These are phyloP conservation scores for Tricholauxania praeusta DNA, from an alignment of 2,888 invertebrate species.

Conservation along the genomic window DNA sequence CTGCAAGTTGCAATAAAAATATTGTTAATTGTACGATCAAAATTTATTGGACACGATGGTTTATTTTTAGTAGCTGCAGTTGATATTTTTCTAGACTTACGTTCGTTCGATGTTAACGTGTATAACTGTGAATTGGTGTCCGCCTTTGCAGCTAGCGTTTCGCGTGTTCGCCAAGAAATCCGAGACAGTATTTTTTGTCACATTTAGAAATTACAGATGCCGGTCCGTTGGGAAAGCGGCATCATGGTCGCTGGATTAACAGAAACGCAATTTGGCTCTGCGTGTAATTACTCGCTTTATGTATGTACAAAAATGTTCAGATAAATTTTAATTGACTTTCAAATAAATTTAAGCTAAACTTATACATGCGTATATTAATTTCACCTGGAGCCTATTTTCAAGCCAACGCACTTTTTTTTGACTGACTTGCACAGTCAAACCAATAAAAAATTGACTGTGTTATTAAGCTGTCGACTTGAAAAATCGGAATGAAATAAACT, in stretches of 20 bases:
- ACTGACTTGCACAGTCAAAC: neutral
- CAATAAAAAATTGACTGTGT: neutral
- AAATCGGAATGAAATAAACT: too few species aligned
- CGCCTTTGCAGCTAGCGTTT: neutral
- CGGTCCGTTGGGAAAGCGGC: slow-evolving; percentile 6
- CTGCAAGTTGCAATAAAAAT: slow-evolving; percentile 42
- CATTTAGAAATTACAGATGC: slow-evolving; percentile 32
- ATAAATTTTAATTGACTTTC: slow-evolving; percentile 46
- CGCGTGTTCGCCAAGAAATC: slow-evolving; percentile 31
- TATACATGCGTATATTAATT: slow-evolving; percentile 26
- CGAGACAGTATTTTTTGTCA: slow-evolving; percentile 36
- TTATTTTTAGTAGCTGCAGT: slow-evolving; percentile 24
- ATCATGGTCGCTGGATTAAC: slow-evolving; percentile 30
- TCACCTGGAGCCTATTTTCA: slow-evolving; percentile 11
- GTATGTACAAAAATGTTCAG: slow-evolving; percentile 27
- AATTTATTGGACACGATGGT: slow-evolving; percentile 44
- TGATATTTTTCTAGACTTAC: slow-evolving; percentile 22
- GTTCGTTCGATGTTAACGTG: neutral
- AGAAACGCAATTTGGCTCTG: slow-evolving; percentile 33
- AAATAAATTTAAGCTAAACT: slow-evolving; percentile 39
- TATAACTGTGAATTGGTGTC: slow-evolving; percentile 33
- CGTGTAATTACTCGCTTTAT: slow-evolving; percentile 33
- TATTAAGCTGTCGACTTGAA: too few species aligned
- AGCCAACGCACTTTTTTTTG: neutral
- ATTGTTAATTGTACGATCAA: slow-evolving; percentile 43